phyloP scores from a whole-genome alignment of 2,113 vertebrate species.

The Macrotis lagotis region DNA sequence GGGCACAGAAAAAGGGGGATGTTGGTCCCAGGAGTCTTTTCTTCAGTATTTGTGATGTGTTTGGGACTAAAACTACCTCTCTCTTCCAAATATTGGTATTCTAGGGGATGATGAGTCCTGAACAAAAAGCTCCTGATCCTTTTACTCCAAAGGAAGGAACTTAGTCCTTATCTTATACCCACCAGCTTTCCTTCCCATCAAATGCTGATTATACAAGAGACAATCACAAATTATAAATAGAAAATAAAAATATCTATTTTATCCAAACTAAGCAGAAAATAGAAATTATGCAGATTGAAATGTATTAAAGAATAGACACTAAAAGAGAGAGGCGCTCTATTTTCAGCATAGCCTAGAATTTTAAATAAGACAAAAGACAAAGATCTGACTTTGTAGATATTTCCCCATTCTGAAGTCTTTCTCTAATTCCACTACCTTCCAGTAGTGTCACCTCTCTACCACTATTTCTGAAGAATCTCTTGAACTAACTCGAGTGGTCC shows the following conservation, averaged over 20 bases:
- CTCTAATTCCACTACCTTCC: neutral
- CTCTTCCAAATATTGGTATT: too few species aligned
- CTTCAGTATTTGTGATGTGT: too few species aligned
- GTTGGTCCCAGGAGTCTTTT: too few species aligned
- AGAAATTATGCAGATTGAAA: neutral
- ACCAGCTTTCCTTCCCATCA: too few species aligned
- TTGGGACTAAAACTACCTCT: too few species aligned
- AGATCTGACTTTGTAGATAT: too few species aligned
- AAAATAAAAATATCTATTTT: neutral
- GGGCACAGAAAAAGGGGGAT: too few species aligned
- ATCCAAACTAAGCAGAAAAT: neutral
- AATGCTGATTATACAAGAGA: neutral
- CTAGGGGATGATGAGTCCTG: neutral
- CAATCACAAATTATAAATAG: neutral
- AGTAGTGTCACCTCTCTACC: neutral
- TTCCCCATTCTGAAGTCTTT: neutral
- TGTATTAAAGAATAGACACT: neutral
- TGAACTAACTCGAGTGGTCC: neutral
- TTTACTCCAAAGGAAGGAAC: neutral
- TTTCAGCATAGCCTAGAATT: neutral
- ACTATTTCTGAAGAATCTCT: neutral
- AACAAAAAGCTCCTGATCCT: neutral
- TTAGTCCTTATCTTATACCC: neutral
- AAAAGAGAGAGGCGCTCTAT: neutral
- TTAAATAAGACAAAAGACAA: neutral